These are phyloP conservation scores for Rhagologus leucostigma DNA, from an alignment of 2,113 vertebrate genomes.

Conservation along the genomic window DNA sequence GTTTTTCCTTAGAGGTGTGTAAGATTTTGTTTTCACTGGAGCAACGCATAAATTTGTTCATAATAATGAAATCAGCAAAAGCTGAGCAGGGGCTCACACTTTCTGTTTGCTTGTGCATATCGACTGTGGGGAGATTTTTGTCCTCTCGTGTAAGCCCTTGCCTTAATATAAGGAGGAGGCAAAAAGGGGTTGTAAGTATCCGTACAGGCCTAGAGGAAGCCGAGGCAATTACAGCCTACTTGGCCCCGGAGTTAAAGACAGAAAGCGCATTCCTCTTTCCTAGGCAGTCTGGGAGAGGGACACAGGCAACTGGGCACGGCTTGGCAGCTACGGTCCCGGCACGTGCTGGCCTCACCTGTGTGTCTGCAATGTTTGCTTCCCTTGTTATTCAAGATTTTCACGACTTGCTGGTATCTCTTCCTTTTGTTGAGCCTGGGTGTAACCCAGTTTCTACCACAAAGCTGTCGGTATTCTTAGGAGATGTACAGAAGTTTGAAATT, in stretches of 20 bases:
- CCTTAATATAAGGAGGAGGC: background rate
- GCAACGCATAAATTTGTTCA: background rate
- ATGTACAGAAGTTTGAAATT: background rate
- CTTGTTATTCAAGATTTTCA: background rate
- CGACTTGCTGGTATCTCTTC: background rate
- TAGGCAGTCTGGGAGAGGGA: rapidly evolving
- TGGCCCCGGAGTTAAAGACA: background rate
- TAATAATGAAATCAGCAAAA: background rate
- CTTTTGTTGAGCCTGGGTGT: background rate
- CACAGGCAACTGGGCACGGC: background rate
- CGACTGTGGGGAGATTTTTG: background rate
- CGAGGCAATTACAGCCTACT: background rate
- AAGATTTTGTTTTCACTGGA: background rate
- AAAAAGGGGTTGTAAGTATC: rapidly evolving
- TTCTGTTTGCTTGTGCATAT: background rate
- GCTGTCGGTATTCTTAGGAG: rapidly evolving
- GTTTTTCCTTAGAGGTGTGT: background rate
- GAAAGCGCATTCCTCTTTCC: background rate
- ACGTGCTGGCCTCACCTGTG: background rate
- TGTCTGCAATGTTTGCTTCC: background rate
- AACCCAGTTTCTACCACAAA: rapidly evolving
- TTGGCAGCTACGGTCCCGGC: rapidly evolving
- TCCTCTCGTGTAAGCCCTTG: background rate
- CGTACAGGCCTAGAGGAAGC: rapidly evolving
- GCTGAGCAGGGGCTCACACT: background rate